phyloP scores from a whole-genome alignment of 92 coral and sea anemone genomes.

The Desmophyllum pertusum region DNA sequence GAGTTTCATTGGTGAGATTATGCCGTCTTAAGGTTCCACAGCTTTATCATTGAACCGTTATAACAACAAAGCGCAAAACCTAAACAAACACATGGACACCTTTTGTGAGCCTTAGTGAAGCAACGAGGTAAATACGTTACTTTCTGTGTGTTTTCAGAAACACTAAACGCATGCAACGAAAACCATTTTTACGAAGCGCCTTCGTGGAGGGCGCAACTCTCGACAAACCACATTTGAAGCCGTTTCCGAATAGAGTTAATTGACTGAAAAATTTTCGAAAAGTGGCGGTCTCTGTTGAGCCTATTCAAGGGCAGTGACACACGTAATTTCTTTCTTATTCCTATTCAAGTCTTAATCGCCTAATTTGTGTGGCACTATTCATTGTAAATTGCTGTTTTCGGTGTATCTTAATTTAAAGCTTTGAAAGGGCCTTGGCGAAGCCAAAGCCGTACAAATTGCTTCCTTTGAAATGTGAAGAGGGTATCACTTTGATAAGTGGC shows the following conservation, averaged over 20 bases:
- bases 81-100: conserved; percentile 38
- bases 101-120: background rate
- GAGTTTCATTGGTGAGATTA: conserved; percentile 21
- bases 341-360: conserved; percentile 68
- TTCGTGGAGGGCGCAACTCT: background rate
- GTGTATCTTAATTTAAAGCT: conserved; percentile 37
- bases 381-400: conserved; percentile 55
- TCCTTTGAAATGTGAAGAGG: conserved; percentile 14
- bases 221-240: conserved; percentile 13
- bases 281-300: conserved; percentile 55
- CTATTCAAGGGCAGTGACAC: conserved; percentile 56
- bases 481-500: background rate
- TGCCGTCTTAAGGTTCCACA: conserved; percentile 4
- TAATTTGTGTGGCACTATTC: conserved; percentile 63
- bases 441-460: conserved; percentile 19
- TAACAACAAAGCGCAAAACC: conserved; percentile 33
- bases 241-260: conserved; percentile 64
- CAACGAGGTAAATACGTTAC: background rate
- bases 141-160: background rate
- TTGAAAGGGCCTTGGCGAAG: conserved; percentile 23
- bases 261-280: conserved; percentile 59
- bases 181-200: background rate
- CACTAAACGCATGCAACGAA: background rate
- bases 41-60: conserved; percentile 45
- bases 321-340: conserved; percentile 66